Evolutionary conservation across 2,113 vertebrate genomes (phyloP), one percentile per base, ranked within the genome.

Genomic region (Grantiella picta): DNA sequence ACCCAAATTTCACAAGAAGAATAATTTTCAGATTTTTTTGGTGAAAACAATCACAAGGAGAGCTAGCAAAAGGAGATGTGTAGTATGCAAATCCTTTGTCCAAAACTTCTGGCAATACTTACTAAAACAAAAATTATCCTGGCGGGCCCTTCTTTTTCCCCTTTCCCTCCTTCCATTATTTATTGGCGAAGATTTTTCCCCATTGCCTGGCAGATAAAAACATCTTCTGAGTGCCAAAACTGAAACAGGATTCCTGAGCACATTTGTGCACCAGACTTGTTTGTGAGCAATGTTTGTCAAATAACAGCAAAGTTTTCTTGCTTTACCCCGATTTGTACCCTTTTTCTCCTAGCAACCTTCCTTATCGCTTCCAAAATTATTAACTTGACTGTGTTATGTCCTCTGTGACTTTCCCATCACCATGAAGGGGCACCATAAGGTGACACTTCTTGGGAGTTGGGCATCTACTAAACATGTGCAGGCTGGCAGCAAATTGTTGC

Each of bases 241-340:
- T 44, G 73, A 92, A 91, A 76, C 19, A 76, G 44, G 27, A 92
- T 89, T 36, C 44, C 36, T 53, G 56, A 76, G 81, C 56, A 82
- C 93, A 96, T 93, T 93, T 72, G 92, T 52, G 22, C 73, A 90
- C 49, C 65, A 90, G 90, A 79, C 84, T 85, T 84, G 38, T 56
- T 87, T 82, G 52, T 10, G 3, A 23, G 68, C 19, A 52, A 29
- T 40, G 21, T 87, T 89, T 86, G 60, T 68, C 1, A 14, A 89
- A 27, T 33, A 65, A 73, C 1, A 3, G 31, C 75, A 73, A 53
- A 86, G 13, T 29, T 81, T 49, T 29, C 54, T 35, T 89, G 28
- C 42, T 81, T 85, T 69, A 50, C 24, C 1, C 1, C 6, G 10
- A 73, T 42, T 66, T 86, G 50, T 33, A 61, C 28, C 10, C 31